These are phyloP conservation scores for Seladonia tumulorum DNA, from an alignment of 2,888 invertebrate species.

Conservation along the genomic window DNA sequence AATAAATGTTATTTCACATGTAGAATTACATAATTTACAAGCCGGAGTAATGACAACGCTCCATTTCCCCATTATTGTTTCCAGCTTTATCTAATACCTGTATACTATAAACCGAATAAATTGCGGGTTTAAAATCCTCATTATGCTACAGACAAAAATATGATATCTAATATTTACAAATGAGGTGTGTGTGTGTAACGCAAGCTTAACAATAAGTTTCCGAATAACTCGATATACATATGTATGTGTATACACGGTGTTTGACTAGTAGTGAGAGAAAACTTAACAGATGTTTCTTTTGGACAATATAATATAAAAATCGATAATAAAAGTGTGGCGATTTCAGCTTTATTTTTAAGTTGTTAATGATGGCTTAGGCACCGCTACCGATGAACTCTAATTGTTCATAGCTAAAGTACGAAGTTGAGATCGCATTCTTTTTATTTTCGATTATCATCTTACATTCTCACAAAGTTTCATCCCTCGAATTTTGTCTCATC, in stretches of 20 bases:
- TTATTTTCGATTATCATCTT: background rate
- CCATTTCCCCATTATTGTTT: slow-evolving; percentile 56
- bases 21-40: slow-evolving; percentile 25
- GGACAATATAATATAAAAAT: background rate
- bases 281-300: background rate
- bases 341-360: background rate
- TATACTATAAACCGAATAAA: slow-evolving; percentile 82
- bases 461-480: background rate
- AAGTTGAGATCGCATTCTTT: background rate
- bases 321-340: background rate
- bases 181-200: slow-evolving; percentile 80
- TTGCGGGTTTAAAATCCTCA: slow-evolving; percentile 81
- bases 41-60: slow-evolving; percentile 46
- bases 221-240: slow-evolving; percentile 52
- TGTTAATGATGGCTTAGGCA: background rate
- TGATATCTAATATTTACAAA: slow-evolving; percentile 83
- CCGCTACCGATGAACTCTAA: background rate
- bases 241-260: background rate
- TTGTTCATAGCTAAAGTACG: background rate
- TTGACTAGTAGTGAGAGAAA: background rate
- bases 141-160: slow-evolving; percentile 84
- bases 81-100: slow-evolving; percentile 63
- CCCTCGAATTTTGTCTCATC: background rate
- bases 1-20: slow-evolving; percentile 24
- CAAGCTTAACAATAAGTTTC: slow-evolving; percentile 77